These are phyloP conservation scores for Podilymbus podiceps DNA, from an alignment of 2,113 vertebrate species.

Conservation along the genomic window DNA sequence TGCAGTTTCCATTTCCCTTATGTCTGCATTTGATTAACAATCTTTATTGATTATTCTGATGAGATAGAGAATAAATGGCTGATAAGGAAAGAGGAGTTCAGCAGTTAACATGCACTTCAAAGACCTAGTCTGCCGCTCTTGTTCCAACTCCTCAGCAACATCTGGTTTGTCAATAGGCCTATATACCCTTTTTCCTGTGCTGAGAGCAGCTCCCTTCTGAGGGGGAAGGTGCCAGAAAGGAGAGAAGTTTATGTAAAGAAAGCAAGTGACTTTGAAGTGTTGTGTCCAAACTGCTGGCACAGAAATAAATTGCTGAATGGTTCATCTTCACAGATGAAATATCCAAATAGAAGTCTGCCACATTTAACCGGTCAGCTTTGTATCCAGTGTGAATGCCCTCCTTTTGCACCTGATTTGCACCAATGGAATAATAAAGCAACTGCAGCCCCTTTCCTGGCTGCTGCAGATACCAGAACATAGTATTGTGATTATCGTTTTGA, in stretches of 20 bases:
- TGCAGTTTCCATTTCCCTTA: neutral
- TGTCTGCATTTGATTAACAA: neutral
- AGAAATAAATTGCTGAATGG: constrained; percentile 54
- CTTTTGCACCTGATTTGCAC: fast-evolving
- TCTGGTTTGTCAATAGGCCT: neutral
- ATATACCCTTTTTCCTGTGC: neutral
- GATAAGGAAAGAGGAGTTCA: neutral
- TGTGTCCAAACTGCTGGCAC: constrained; percentile 62
- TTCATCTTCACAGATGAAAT: constrained; percentile 4
- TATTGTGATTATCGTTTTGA: neutral
- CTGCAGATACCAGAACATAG: constrained; percentile 50
- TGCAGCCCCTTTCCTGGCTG: neutral
- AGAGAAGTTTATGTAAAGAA: constrained; percentile 55
- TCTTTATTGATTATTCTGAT: neutral
- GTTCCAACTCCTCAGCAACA: neutral
- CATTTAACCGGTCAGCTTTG: neutral
- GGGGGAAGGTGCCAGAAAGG: neutral
- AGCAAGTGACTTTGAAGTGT: neutral
- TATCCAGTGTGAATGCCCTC: neutral
- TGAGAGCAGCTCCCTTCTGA: neutral
- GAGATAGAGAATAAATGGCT: neutral
- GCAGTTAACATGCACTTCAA: neutral
- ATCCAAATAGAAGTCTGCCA: neutral
- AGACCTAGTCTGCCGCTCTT: neutral
- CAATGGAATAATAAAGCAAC: neutral